Base-by-base conservation (phyloP, 2,797 vertebrate species). In the Intellagama lesueurii region DNA sequence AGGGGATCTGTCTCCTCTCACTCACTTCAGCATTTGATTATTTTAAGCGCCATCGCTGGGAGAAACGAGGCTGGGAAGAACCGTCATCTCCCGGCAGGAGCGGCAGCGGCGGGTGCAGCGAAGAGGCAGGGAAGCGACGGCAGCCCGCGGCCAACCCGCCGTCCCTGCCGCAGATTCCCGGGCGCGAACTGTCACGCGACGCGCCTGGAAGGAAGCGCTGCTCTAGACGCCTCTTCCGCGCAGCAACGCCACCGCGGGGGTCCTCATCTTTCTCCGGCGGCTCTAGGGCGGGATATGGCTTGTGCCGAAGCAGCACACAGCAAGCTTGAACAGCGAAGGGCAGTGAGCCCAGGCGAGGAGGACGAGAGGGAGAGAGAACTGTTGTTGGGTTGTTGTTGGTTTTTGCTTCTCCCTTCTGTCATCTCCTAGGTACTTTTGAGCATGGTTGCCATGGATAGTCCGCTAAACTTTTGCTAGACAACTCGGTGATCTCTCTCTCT, bases 1-100 rank as follows among this genome's bases (percentile, higher is more conserved):
- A 32, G 26, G 87, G 69, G 32, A 91, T 93, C 91, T 89, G 93
- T 81, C 92, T 94, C 89, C 89, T 90, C 83, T 93, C 95, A 75
- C 85, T 78, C 69, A 7, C 79, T 83, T 78, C 82, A 14, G 73
- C 72, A 64, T 87, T 92, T 80, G 92, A 92, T 91, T 88, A 91
- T 89, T 90, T 89, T 87, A 89, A 92, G 79, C 14, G 81, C 88
- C 90, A 22, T 79, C 82, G 87, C 72, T 64, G 72, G 88, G 89
- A 92, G 87, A 88, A 91, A 88, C 52, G 89, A 86, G 77, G 87
- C 91, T 26, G 91, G 26, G 80, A 89, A 89, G 35, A 7, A 56
- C 52, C 52, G 3, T 40, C 49, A 24, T 49, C 77, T 87, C 19
- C 87, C 16, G 88, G 88, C 83, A 87, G 83, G 24, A 5, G 90